These are phyloP conservation scores for Drosophila leontia DNA, from an alignment of 1,140 invertebrate species.

Conservation along the genomic window DNA sequence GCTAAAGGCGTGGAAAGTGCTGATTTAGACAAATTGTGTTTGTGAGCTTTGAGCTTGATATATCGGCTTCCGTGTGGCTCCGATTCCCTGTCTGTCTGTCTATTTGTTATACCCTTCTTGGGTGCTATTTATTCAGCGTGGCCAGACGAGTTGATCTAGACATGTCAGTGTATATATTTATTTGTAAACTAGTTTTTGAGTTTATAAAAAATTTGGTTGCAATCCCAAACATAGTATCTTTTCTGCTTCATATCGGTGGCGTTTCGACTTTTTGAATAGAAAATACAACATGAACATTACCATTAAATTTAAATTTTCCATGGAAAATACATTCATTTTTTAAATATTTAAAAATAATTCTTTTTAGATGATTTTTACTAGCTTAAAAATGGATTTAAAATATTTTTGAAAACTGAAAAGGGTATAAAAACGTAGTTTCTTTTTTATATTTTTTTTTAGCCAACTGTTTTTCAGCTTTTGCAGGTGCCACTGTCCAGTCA, in stretches of 20 bases:
- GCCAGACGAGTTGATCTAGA: not conserved
- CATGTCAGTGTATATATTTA: not conserved
- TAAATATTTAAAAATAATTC: not conserved
- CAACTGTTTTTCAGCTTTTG: constrained; percentile 7
- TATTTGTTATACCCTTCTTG: not conserved
- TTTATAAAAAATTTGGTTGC: not conserved
- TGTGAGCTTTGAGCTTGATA: not conserved
- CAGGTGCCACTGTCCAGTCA: constrained; percentile 34
- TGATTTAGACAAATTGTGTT: constrained; percentile 23
- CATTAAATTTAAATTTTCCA: too few relatives aligned
- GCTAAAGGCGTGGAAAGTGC: constrained; percentile 20
- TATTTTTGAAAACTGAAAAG: too few relatives aligned
- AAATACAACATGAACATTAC: too few relatives aligned
- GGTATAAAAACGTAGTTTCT: not conserved
- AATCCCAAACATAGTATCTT: not conserved
- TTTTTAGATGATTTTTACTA: not conserved
- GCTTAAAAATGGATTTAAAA: not conserved
- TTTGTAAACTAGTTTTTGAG: not conserved
- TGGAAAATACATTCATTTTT: not conserved
- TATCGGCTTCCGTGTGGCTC: constrained; percentile 9
- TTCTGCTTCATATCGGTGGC: not conserved
- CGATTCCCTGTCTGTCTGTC: not conserved
- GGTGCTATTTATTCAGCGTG: not conserved
- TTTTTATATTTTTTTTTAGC: not conserved
- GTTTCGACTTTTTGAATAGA: not conserved